Percentiles rank a stretch among this genome's conserved stretches.
Conservation (phyloP, 2,888 invertebrate genomes). For the Erannis defoliaria region DNA sequence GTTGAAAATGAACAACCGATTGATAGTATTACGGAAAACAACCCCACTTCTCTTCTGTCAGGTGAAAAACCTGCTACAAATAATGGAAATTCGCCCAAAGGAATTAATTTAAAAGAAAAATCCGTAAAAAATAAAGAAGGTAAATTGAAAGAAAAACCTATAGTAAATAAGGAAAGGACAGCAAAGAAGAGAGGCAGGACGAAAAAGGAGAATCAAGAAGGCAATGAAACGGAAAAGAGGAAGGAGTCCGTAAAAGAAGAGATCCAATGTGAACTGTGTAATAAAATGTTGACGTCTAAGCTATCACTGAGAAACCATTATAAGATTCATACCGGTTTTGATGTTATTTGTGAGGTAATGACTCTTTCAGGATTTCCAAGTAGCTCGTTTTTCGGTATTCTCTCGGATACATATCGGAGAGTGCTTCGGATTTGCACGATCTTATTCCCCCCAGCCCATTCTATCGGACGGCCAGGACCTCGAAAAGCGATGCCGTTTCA, state of each 20-base stretch:
- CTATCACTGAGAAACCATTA: conserved; percentile 76
- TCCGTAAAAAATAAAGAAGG: conserved; percentile 9
- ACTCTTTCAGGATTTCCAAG: background rate
- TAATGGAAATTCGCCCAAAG: background rate
- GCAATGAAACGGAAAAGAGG: conserved; percentile 48
- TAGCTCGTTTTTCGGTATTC: too few species aligned
- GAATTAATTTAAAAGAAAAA: conserved; percentile 6
- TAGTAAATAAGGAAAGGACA: conserved; percentile 26
- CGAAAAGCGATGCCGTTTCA: too few species aligned
- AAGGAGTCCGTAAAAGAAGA: conserved; percentile 59
- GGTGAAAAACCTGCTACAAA: conserved; percentile 1
- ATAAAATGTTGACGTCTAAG: conserved; percentile 75
- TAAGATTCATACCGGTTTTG: conserved; percentile 79
- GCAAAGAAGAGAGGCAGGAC: conserved; percentile 45
- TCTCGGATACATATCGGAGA: too few species aligned
- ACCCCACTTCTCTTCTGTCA: conserved; percentile 3
- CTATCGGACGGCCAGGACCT: too few species aligned
- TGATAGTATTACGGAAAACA: background rate
- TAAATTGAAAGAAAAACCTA: conserved; percentile 6
- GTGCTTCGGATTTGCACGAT: too few species aligned
- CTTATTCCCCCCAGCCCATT: too few species aligned
- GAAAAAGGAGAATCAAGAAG: conserved; percentile 50
- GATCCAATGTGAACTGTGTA: conserved; percentile 77
- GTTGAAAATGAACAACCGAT: background rate
- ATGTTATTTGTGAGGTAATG: conserved; percentile 64